A percentile compares a stretch with the other conserved stretches of the same genome.
Conservation (phyloP, 2,113 vertebrate genomes). For the Chlamydotis undulata region DNA sequence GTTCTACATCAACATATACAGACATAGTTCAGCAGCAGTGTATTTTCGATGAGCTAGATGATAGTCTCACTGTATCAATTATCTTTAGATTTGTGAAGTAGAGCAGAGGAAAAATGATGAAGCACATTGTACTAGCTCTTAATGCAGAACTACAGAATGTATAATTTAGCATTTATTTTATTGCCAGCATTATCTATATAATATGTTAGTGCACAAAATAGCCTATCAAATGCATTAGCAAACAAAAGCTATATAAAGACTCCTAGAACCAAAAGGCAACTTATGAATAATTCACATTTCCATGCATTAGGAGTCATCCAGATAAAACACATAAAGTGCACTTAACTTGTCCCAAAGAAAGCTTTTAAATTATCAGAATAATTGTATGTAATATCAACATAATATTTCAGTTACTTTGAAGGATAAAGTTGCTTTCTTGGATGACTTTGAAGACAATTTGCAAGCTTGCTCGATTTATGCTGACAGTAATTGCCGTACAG, state of each 20-base stretch:
- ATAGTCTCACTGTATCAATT: constrained; percentile 44
- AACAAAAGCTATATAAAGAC: constrained; percentile 72
- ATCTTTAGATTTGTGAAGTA: constrained; percentile 55
- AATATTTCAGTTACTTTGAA: constrained; percentile 54
- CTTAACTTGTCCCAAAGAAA: constrained; percentile 58
- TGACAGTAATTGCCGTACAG: constrained; percentile 18
- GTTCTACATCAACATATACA: background rate
- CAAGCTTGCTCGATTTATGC: constrained; percentile 38
- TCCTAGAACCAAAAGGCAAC: constrained; percentile 46
- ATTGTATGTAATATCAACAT: constrained; percentile 42
- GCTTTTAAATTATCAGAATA: constrained; percentile 62
- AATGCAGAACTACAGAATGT: constrained; percentile 56
- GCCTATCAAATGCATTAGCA: constrained; percentile 69
- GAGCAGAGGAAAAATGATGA: constrained; percentile 46
- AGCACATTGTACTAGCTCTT: constrained; percentile 29
- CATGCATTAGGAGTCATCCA: constrained; percentile 60
- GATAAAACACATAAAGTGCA: constrained; percentile 51
- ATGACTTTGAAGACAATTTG: constrained; percentile 51
- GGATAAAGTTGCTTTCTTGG: constrained; percentile 39
- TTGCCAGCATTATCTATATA: constrained; percentile 42
- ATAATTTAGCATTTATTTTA: constrained; percentile 74
- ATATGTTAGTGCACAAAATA: constrained; percentile 60
- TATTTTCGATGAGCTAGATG: background rate
- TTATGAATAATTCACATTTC: constrained; percentile 75
- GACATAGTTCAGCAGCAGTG: background rate